These are phyloP conservation scores for Acanthosepion esculentum DNA, from an alignment of 2,888 invertebrate genomes.

Conservation along the genomic window DNA sequence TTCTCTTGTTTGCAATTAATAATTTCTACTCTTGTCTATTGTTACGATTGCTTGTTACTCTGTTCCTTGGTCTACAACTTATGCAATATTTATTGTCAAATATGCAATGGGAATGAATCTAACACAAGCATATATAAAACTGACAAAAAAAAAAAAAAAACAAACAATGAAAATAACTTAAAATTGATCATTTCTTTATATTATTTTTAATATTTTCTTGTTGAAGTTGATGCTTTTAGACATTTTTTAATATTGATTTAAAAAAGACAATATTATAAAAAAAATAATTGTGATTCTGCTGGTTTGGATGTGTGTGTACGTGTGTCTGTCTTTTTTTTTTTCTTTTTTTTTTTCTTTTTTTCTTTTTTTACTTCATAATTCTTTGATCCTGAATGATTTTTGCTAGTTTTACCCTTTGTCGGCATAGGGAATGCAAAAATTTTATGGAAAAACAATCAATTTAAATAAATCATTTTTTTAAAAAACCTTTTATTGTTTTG, in stretches of 20 bases:
- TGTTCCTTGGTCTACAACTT: not conserved
- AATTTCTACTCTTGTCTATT: not conserved
- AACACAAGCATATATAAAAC: not conserved
- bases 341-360: not conserved
- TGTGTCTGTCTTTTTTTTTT: not conserved
- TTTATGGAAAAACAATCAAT: not conserved
- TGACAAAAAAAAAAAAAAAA: not conserved
- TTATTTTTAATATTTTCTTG: not conserved
- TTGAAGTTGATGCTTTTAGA: not conserved
- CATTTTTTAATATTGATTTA: not conserved
- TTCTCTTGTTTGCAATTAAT: not conserved
- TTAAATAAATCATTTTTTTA: constrained; percentile 33
- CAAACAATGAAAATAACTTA: not conserved
- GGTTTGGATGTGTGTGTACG: not conserved
- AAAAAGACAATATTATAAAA: not conserved
- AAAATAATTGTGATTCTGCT: not conserved
- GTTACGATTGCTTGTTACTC: not conserved
- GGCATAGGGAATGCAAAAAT: constrained; percentile 1
- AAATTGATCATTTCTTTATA: not conserved
- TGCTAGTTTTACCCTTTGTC: not conserved
- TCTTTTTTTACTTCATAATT: not conserved
- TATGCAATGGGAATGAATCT: constrained; percentile 13
- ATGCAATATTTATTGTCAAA: not conserved
- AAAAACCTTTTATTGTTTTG: not conserved
- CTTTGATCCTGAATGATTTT: not conserved